Conservation (phyloP, 2,888 invertebrate species). For the Rhagophthalmus giganteus region DNA sequence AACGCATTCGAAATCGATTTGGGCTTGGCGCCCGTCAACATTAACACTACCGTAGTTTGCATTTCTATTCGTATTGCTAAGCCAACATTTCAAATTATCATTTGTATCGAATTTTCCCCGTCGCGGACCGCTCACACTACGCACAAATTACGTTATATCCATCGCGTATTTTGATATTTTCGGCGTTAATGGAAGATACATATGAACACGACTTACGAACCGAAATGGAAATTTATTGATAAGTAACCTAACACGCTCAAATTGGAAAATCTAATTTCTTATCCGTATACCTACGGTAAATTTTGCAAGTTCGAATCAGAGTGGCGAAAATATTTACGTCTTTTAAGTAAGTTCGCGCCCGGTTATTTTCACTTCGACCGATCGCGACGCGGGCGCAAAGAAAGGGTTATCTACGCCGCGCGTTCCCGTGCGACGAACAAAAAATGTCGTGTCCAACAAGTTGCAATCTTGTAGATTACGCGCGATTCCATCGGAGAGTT, state of each 20-base stretch:
- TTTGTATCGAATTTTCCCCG: slow-evolving; percentile 20
- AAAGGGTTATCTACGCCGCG: too few relatives aligned
- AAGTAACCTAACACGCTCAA: slow-evolving; percentile 4
- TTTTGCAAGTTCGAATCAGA: background rate
- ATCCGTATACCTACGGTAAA: slow-evolving; percentile 6
- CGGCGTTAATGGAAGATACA: slow-evolving; percentile 15
- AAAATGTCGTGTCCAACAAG: too few relatives aligned
- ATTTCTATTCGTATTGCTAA: slow-evolving; percentile 19
- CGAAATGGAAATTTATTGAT: slow-evolving; percentile 18
- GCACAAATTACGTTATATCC: slow-evolving; percentile 6
- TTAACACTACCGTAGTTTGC: slow-evolving; percentile 18
- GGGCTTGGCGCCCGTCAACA: slow-evolving; percentile 25
- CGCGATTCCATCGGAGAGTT: too few relatives aligned
- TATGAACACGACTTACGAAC: slow-evolving; percentile 3
- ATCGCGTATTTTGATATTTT: slow-evolving; percentile 14
- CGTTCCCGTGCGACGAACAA: too few relatives aligned
- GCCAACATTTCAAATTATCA: slow-evolving; percentile 25
- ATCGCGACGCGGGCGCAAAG: too few relatives aligned
- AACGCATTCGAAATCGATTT: slow-evolving; percentile 29
- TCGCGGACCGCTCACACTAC: background rate
- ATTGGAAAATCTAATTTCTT: slow-evolving; percentile 10
- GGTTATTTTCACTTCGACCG: too few relatives aligned
- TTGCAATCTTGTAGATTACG: too few relatives aligned
- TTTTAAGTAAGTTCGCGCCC: background rate
- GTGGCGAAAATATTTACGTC: background rate